A percentile compares a stretch with the other conserved stretches of the same genome.
Evolutionary conservation across 1,140 invertebrate species (phyloP).

Genomic region (Cydia amplana): DNA sequence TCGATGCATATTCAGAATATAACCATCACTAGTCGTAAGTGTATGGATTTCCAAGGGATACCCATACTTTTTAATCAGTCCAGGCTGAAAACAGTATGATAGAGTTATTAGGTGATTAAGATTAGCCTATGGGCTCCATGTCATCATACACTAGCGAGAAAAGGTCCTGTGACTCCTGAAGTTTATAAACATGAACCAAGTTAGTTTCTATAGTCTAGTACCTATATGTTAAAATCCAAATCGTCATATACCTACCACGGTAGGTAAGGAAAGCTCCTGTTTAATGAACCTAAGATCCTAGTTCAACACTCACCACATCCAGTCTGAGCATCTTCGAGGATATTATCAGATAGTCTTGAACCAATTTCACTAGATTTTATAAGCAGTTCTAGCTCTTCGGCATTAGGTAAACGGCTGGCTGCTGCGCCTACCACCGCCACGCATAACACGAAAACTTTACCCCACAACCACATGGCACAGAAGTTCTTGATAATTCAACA

Average conservation of each 20-base stretch:
- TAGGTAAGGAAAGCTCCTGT: background rate
- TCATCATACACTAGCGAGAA: background rate
- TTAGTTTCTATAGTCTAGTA: no score
- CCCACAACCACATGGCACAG: conserved; percentile 19
- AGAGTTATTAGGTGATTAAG: background rate
- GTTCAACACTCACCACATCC: conserved; percentile 50
- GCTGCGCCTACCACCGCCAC: background rate
- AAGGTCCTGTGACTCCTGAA: background rate
- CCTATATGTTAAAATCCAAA: no score
- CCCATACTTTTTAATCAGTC: conserved; percentile 77
- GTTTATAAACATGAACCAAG: no score
- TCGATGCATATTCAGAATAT: conserved; percentile 81
- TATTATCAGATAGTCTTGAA: conserved; percentile 49
- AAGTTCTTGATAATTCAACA: background rate
- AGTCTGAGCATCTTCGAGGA: conserved; percentile 59
- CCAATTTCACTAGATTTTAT: background rate
- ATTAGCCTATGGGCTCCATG: no score
- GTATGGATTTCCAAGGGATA: conserved; percentile 81
- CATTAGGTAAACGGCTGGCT: background rate
- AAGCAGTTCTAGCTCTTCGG: conserved; percentile 26
- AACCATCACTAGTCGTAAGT: conserved; percentile 82
- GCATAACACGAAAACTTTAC: background rate
- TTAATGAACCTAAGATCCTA: background rate
- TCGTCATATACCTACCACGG: background rate
- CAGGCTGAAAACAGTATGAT: conserved; percentile 64